phyloP scores from a whole-genome alignment of 2,888 invertebrate genomes.

The Eumerus sabulonum region DNA sequence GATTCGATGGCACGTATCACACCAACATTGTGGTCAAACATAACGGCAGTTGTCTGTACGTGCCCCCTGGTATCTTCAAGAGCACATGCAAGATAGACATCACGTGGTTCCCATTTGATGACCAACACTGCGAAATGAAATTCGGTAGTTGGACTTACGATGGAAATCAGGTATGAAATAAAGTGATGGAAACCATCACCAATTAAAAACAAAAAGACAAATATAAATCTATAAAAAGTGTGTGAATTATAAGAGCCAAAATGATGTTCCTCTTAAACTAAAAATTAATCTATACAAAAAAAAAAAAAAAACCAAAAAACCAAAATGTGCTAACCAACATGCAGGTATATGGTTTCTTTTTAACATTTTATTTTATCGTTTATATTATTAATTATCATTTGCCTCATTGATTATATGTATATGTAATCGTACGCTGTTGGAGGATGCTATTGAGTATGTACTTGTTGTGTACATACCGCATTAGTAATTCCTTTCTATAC shows the following conservation, averaged over 20 bases:
- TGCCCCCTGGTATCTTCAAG: slow-evolving; percentile 99
- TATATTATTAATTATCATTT: background rate
- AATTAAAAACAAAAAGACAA: slow-evolving; percentile 45
- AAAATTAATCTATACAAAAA: too few species aligned
- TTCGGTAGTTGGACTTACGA: slow-evolving; percentile 99
- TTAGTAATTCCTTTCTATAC: background rate
- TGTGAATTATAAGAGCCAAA: slow-evolving; percentile 25
- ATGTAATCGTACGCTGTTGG: too few species aligned
- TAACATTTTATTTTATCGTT: slow-evolving; percentile 12
- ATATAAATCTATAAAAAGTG: slow-evolving; percentile 22
- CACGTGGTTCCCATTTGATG: slow-evolving; percentile 99
- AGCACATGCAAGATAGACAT: slow-evolving; percentile 99
- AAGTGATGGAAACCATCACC: slow-evolving; percentile 70
- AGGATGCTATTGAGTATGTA: slow-evolving; percentile 14
- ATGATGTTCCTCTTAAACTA: slow-evolving; percentile 34
- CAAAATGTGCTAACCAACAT: slow-evolving; percentile 55
- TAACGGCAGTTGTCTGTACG: slow-evolving; percentile 99
- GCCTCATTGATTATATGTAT: too few species aligned
- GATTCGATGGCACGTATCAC: slow-evolving; percentile 99
- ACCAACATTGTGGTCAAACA: slow-evolving; percentile 99
- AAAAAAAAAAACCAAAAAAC: background rate
- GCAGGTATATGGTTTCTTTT: slow-evolving; percentile 32
- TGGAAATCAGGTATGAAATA: slow-evolving; percentile 90
- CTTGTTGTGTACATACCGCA: background rate
- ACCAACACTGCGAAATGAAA: slow-evolving; percentile 99